phyloP scores from a whole-genome alignment of 2,888 invertebrate genomes.

The Volucella bombylans region DNA sequence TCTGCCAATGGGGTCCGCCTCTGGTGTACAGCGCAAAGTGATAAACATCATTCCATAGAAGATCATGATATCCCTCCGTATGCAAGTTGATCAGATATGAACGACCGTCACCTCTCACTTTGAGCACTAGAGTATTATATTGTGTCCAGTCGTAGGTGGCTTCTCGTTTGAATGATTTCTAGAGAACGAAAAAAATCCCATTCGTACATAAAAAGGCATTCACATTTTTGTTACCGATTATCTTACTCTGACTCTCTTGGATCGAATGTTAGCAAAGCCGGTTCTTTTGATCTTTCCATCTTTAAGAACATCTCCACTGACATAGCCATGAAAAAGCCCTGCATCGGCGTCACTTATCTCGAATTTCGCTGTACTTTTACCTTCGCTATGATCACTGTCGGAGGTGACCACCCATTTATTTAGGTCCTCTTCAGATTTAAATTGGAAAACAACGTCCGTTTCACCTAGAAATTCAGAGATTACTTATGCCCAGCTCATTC shows the following conservation, averaged over 20 bases:
- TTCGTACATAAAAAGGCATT: neutral
- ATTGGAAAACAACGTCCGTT: slow-evolving; percentile 89
- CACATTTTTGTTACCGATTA: too few relatives aligned
- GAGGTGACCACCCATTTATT: slow-evolving; percentile 88
- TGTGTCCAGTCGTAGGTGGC: slow-evolving; percentile 88
- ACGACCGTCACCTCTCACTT: slow-evolving; percentile 96
- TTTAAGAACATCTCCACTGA: slow-evolving; percentile 88
- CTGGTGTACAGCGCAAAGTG: slow-evolving; percentile 94
- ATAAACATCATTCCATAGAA: slow-evolving; percentile 94
- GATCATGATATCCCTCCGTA: slow-evolving; percentile 89
- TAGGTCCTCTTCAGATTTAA: slow-evolving; percentile 85
- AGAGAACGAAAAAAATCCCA: slow-evolving; percentile 75
- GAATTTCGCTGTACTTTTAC: slow-evolving; percentile 88
- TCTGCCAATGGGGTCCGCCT: slow-evolving; percentile 99
- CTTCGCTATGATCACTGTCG: slow-evolving; percentile 92
- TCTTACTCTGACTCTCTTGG: slow-evolving; percentile 86
- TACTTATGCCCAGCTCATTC: neutral
- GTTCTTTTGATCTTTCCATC: slow-evolving; percentile 90
- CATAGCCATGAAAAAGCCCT: slow-evolving; percentile 88
- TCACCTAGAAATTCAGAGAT: slow-evolving; percentile 84
- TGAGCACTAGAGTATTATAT: slow-evolving; percentile 89
- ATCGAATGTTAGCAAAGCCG: slow-evolving; percentile 92
- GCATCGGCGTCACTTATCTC: slow-evolving; percentile 87
- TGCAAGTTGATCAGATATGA: slow-evolving; percentile 92
- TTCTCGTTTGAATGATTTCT: slow-evolving; percentile 92